Base-by-base conservation (phyloP, 1,140 invertebrate genomes). In the Hyles euphorbiae region DNA sequence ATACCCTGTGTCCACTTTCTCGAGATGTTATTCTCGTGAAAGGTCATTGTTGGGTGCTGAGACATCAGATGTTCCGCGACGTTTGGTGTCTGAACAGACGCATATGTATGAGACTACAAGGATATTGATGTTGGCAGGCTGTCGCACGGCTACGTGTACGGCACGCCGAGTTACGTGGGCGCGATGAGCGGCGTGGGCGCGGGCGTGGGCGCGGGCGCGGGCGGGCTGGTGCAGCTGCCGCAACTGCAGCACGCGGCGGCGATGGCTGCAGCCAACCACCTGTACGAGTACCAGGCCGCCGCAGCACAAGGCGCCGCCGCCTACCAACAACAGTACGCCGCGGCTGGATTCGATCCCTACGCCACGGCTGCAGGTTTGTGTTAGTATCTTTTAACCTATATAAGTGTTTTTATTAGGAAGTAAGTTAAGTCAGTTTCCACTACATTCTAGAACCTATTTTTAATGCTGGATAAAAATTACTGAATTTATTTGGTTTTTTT, bases 81-180 rank as follows among this genome's bases (percentile, higher is more conserved):
- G 59, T 63, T 49, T 58, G 50, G 48, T 50, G 51, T 61, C 43
- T 43, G 22, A 34, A 34, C 34, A 7, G n/a, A 52, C 34, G 8
- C 8, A 40, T 5, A 8, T 40, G 36, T 40, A 40, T 22, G 36
- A 40, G 8, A 40, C 36, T 40, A 8, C 36, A 40, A 40, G 4
- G 36, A 5, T 40, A 40, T 44, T 60, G 47, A 34, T 54, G 32
- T 64, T 67, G 64, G 61, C 91, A 94, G 94, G 78, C 91, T 95
- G 72, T 94, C 93, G 61, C 93, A 93, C 34, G 92, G 94, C 9
- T 95, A 95, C 83, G 90, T 95, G 82, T 95, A 95, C 78, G 93
- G 94, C 60, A 92, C 93, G 34, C 91, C 90, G 8, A 74, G 85
- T 57, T 94, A 94, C 80, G 83, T 94, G 78, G 87, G 92, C 22